Evolutionary conservation across 2,113 vertebrate genomes (phyloP).

Genomic region (Antechinus stuartii): DNA sequence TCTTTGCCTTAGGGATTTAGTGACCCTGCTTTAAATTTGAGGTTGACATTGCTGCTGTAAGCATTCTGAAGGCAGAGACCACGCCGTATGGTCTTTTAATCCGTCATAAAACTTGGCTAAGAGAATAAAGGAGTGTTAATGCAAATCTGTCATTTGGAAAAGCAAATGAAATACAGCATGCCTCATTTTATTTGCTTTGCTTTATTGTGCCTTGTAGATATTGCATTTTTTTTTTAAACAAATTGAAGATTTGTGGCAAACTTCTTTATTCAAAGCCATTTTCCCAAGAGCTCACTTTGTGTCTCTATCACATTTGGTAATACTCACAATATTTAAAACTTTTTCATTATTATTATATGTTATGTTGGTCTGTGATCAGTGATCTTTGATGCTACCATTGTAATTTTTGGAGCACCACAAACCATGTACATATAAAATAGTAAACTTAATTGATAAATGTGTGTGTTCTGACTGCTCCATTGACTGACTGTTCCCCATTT

Average conservation of each 20-base stretch:
- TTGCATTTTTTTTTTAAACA: not conserved
- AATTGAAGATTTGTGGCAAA: not conserved
- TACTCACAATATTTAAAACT: not conserved
- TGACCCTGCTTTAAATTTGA: not conserved
- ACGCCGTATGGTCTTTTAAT: not conserved
- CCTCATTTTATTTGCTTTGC: not conserved
- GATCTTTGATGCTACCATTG: not conserved
- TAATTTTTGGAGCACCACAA: not conserved
- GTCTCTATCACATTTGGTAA: not conserved
- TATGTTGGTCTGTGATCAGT: not conserved
- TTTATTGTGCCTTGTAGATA: not conserved
- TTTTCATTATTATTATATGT: not conserved
- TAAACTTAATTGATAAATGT: not conserved
- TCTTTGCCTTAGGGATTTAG: not conserved
- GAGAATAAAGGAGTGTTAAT: not conserved
- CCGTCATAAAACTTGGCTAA: not conserved
- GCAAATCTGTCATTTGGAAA: not conserved
- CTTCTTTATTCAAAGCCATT: too few relatives aligned
- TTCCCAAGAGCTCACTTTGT: not conserved
- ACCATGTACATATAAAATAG: not conserved
- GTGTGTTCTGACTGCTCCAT: not conserved
- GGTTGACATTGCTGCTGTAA: not conserved
- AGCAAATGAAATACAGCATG: not conserved
- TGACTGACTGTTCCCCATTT: not conserved
- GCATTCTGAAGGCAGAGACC: not conserved